phyloP scores from a whole-genome alignment of 2,113 vertebrate species.

The Festucalex cinctus region DNA sequence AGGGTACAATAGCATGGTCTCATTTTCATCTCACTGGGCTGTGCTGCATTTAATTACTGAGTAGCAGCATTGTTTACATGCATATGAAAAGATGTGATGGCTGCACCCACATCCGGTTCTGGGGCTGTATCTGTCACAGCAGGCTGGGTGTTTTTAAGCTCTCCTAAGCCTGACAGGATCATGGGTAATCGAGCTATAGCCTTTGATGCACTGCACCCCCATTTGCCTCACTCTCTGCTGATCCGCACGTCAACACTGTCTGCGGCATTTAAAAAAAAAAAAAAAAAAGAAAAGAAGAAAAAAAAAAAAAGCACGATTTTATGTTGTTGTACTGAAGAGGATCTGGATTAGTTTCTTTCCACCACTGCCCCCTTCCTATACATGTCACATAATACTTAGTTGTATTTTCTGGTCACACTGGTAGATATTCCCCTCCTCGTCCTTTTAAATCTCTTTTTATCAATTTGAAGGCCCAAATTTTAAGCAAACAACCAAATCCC shows the following conservation, averaged over 20 bases:
- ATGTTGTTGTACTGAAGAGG: conserved; percentile 45
- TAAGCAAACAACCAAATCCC: conserved; percentile 21
- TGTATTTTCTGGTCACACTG: conserved; percentile 59
- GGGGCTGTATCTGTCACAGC: conserved; percentile 49
- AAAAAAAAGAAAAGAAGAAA: too few species aligned
- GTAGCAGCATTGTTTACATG: conserved; percentile 70
- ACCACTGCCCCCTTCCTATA: conserved; percentile 8
- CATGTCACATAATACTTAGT: conserved; percentile 23
- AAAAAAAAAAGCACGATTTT: conserved; percentile 49
- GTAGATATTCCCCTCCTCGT: conserved; percentile 35
- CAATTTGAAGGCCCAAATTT: conserved; percentile 36
- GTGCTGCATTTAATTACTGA: conserved; percentile 57
- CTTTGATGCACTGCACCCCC: conserved; percentile 65
- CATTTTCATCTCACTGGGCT: conserved; percentile 63
- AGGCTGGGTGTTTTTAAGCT: conserved; percentile 60
- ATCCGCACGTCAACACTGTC: conserved; percentile 52
- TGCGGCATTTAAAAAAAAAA: background rate
- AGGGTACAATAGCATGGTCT: conserved; percentile 54
- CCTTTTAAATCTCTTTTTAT: conserved; percentile 51
- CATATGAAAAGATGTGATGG: conserved; percentile 52
- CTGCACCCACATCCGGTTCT: conserved; percentile 33
- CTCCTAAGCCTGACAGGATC: conserved; percentile 62
- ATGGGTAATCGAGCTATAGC: conserved; percentile 65
- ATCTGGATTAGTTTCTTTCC: conserved; percentile 15
- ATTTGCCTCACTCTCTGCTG: conserved; percentile 32